Conservation (phyloP, 2,113 vertebrate species). For the Glareola pratincola region DNA sequence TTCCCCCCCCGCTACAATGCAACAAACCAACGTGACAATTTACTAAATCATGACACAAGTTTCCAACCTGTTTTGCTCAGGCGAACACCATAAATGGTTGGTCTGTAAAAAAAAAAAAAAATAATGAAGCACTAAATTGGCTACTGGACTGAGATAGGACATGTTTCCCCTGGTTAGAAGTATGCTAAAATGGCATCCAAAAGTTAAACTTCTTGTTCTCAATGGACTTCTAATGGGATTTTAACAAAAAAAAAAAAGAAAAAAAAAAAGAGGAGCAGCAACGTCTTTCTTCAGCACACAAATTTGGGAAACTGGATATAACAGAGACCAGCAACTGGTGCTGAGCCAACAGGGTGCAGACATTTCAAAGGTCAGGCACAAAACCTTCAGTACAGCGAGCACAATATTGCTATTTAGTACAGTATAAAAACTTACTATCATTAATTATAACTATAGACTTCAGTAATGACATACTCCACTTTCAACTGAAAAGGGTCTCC, state of each 20-base stretch:
- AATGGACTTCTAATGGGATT: background rate
- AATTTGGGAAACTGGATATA: background rate
- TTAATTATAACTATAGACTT: background rate
- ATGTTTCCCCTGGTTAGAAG: background rate
- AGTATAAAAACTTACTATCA: background rate
- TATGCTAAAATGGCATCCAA: background rate
- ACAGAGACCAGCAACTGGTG: background rate
- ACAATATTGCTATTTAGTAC: background rate
- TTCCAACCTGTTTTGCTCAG: background rate
- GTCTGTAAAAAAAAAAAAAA: background rate
- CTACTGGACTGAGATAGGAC: background rate
- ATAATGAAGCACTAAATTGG: background rate
- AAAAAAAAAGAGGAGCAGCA: background rate
- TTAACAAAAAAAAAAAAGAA: no score
- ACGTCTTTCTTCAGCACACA: background rate
- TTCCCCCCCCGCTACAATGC: fast-evolving
- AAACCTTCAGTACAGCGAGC: background rate
- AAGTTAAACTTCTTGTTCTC: background rate
- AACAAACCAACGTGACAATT: background rate
- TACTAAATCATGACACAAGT: background rate
- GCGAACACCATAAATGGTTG: background rate
- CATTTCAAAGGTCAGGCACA: background rate
- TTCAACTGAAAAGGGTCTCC: background rate
- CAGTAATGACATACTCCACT: background rate
- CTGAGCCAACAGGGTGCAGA: background rate